These are phyloP conservation scores for Coreoperca whiteheadi DNA, from an alignment of 2,113 vertebrate genomes.

Conservation along the genomic window DNA sequence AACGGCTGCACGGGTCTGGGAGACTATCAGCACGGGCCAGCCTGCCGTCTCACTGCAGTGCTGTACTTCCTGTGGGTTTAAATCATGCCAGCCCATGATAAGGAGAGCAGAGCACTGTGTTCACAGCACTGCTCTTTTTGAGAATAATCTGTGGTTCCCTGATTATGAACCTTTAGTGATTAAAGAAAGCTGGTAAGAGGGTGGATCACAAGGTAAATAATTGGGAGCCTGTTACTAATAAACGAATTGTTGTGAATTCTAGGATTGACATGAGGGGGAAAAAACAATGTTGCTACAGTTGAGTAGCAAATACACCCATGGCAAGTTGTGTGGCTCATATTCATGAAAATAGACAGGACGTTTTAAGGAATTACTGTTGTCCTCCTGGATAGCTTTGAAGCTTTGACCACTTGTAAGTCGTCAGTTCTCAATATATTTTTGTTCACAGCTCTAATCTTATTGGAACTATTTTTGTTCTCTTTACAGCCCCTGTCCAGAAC, in stretches of 20 bases:
- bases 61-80: conserved; percentile 80
- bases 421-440: background rate
- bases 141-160: conserved; percentile 35
- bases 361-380: conserved; percentile 23
- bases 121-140: conserved; percentile 34
- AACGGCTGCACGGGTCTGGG: conserved; percentile 53
- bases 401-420: conserved; percentile 3
- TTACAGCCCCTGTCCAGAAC: conserved; percentile 95
- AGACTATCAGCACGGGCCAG: conserved; percentile 79
- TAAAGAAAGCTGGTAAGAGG: conserved; percentile 24
- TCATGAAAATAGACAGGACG: conserved; percentile 25
- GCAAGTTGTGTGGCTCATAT: conserved; percentile 5
- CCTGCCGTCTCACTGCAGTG: conserved; percentile 64
- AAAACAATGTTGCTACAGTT: conserved; percentile 3
- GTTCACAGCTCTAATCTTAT: background rate
- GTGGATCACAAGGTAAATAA: background rate
- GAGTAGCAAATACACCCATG: background rate
- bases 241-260: conserved; percentile 11
- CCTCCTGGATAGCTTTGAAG: conserved; percentile 24
- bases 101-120: conserved; percentile 54
- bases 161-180: conserved; percentile 62
- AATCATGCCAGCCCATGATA: conserved; percentile 77
- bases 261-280: background rate
- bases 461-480: conserved; percentile 54
- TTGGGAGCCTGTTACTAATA: background rate